Base-by-base conservation (phyloP, 1,140 invertebrate genomes). In the Monochamus saltuarius region DNA sequence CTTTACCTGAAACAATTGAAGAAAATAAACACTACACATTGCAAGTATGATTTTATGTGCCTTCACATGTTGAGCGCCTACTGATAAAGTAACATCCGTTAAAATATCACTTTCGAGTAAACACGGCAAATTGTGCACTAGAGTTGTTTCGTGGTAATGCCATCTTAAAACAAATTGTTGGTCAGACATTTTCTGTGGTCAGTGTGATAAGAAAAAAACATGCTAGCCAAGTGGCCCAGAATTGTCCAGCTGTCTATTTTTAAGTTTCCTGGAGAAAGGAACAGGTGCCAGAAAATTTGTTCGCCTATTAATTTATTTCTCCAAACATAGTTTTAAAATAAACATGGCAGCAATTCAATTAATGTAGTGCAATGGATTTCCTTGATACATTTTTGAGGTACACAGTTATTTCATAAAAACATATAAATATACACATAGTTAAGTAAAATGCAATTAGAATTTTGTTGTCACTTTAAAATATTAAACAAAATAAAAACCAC, bases 11-110 rank as follows among this genome's bases (percentile, higher is more conserved):
- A 95, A 94, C 55, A 95, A 79, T 69, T 92, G 89, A 76, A 92
- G 88, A 77, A 97, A 96, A 79, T 95, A 97, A 64, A 90, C 87
- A 78, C 92, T 95, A 78, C 92, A 95, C 53, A 92, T 91, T 13
- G 92, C 94, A 36, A 97, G 80, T 47, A 97, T 89, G 37, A 97
- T 85, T 71, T 87, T 85, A 75, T 97, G 94, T 14, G 93, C 94
- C 68, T 87, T 87, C 50, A 96, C 77, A 42, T 84, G 86, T 22
- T 85, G 83, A 53, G 85, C 84, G 9, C 89, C 90, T 64, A 90
- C 90, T 29, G 92, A 92, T 29, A 97, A 79, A 11, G 92, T 95
- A 11, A 95, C 90, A 79, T 97, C 94, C 36, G 92, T 92, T 70
- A 97, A 83, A 72, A 91, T 84, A 69, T 94, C 92, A 56, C 88